Evolutionary conservation across 2,113 vertebrate species (phyloP), one percentile per base, ranked within the genome.

Genomic region (Perca flavescens): DNA sequence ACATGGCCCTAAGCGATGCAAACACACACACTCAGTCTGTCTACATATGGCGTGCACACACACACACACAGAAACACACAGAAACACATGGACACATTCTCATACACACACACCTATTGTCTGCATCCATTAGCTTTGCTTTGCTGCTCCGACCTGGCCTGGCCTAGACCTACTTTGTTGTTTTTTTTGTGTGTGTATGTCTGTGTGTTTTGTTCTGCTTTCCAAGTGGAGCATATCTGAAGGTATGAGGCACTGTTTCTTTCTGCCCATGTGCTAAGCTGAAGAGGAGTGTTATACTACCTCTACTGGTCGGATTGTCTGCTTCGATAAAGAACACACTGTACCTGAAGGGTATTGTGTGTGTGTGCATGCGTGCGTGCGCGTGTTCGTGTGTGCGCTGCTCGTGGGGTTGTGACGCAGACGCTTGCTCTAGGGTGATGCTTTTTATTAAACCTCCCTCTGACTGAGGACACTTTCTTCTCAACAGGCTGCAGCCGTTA

Each of bases 41-140:
- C 77, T 79, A 54, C 80, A 71, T 69, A 79, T 84, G 80, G 67
- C 67, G 1, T 22, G 2, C 10, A 3, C 40, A 43, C 40, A 43
- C 53, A 40, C 10, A 63, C 69, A 71, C 34, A 52, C 25, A 50
- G 9, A 74, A 40, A 64, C 62, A 46, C 8, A 50, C 4, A 58
- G 4, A 78, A 53, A 76, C 13, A 34, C 71, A 75, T 64, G 72
- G 11, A 66, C 19, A n/a, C 15, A 54, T 17, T 54, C 36, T 75
- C 67, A 77, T 47, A 28, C 7, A 25, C 63, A 22, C 40, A 65
- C 86, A 86, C 80, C 80, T 86, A 88, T 87, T 92, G 88, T 93
- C 92, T 82, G 36, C 76, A 83, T 85, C 79, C 68, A 91, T 93
- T 93, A 91, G 74, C 70, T 67, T 81, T 83, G 86, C 88, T 89